phyloP scores from a whole-genome alignment of 2,113 vertebrate genomes.

The Pangasianodon hypophthalmus region DNA sequence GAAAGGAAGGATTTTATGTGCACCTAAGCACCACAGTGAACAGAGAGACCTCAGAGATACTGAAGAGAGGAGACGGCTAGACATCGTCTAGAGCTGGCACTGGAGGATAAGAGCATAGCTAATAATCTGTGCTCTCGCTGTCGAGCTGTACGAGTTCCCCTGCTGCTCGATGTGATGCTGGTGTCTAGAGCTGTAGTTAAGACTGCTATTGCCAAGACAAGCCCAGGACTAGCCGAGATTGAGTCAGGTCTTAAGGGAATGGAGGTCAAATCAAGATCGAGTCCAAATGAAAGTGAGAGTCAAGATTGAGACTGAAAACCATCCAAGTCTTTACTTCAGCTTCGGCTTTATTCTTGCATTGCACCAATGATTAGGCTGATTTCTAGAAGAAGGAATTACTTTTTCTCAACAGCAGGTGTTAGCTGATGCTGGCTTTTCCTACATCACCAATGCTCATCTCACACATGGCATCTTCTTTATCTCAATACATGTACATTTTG shows the following conservation, averaged over 20 bases:
- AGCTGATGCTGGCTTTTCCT: background rate
- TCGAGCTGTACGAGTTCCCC: background rate
- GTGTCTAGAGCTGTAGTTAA: background rate
- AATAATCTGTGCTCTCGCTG: background rate
- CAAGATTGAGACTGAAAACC: background rate
- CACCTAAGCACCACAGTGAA: background rate
- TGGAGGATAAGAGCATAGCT: background rate
- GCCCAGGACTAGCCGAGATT: background rate
- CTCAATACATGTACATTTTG: background rate
- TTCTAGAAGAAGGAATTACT: background rate
- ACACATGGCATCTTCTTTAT: background rate
- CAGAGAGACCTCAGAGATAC: background rate
- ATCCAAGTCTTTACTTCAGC: background rate
- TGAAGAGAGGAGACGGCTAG: background rate
- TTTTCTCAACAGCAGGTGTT: background rate
- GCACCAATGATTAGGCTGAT: background rate
- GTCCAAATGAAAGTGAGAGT: background rate
- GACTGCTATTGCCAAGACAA: background rate
- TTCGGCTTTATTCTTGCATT: background rate
- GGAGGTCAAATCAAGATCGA: background rate
- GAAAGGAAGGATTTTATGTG: background rate
- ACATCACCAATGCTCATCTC: background rate
- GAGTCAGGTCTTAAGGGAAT: background rate
- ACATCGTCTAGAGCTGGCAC: background rate
- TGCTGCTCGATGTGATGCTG: background rate